Percentiles rank a stretch among this genome's conserved stretches.
phyloP scores from a whole-genome alignment of 2,888 invertebrate genomes.

The Phyllotreta striolata region DNA sequence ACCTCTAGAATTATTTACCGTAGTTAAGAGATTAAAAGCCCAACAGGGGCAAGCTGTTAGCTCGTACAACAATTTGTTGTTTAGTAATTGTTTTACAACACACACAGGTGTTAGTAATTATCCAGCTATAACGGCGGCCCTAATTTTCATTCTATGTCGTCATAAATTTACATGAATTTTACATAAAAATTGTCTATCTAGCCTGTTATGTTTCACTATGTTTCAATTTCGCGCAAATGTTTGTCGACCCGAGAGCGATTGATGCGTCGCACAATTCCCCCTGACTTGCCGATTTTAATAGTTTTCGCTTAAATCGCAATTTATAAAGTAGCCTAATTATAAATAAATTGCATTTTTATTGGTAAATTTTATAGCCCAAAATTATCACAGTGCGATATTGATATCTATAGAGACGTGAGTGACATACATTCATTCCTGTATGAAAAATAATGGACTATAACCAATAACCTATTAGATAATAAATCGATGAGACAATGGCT shows the following conservation, averaged over 20 bases:
- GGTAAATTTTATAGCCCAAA: too few relatives aligned
- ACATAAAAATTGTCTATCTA: slow-evolving; percentile 32
- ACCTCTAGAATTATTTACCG: slow-evolving; percentile 22
- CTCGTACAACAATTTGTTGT: slow-evolving; percentile 37
- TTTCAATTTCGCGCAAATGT: slow-evolving; percentile 7
- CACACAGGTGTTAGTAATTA: slow-evolving; percentile 37
- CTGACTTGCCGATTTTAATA: too few relatives aligned
- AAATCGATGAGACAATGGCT: too few relatives aligned
- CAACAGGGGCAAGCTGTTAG: slow-evolving; percentile 30
- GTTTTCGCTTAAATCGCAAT: too few relatives aligned
- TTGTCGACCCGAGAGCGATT: background rate
- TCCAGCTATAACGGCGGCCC: slow-evolving; percentile 35
- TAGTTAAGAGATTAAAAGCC: slow-evolving; percentile 33
- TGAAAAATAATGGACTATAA: too few relatives aligned
- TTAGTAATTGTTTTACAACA: slow-evolving; percentile 37
- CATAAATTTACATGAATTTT: slow-evolving; percentile 36
- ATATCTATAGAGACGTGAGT: too few relatives aligned
- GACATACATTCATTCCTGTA: too few relatives aligned
- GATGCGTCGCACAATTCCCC: background rate
- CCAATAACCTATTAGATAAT: too few relatives aligned
- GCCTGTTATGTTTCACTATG: slow-evolving; percentile 20
- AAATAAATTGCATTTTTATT: too few relatives aligned
- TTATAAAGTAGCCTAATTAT: too few relatives aligned
- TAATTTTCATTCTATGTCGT: slow-evolving; percentile 32
- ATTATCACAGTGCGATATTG: too few relatives aligned